Evolutionary conservation across 2,797 vertebrate genomes (phyloP).

Genomic region (Buceros bicornis): DNA sequence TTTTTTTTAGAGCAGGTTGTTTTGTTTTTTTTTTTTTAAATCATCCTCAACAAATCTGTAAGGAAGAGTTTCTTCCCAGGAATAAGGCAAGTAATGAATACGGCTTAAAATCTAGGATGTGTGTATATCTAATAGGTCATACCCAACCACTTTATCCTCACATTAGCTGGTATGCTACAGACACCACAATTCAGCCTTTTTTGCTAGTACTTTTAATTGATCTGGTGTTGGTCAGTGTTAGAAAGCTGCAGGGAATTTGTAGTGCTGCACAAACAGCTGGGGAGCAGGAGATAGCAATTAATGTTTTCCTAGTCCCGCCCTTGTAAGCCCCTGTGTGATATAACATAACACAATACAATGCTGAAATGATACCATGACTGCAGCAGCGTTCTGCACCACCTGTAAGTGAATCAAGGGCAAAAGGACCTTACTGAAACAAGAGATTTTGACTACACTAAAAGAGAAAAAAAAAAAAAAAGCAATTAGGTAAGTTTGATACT

Average conservation of each 20-base stretch:
- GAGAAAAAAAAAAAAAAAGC: not conserved
- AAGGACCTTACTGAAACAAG: not conserved
- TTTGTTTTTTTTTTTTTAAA: not conserved
- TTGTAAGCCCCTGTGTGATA: not conserved
- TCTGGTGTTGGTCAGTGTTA: not conserved
- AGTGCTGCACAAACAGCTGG: not conserved
- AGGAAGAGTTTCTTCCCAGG: not conserved
- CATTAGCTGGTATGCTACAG: not conserved
- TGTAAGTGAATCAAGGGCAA: not conserved
- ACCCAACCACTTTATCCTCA: not conserved
- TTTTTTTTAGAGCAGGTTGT: not conserved
- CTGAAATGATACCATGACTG: not conserved
- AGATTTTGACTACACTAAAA: not conserved
- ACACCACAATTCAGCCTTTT: not conserved
- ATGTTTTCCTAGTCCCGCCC: not conserved
- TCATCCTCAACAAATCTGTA: not conserved
- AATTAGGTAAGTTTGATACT: not conserved
- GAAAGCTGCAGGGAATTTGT: not conserved
- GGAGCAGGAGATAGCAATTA: not conserved
- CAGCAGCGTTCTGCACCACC: not conserved
- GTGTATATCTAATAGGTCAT: not conserved
- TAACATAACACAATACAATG: not conserved
- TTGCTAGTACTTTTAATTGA: not conserved
- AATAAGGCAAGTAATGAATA: not conserved
- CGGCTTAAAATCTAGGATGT: not conserved